Evolutionary conservation across 1,140 invertebrate species (phyloP).

Genomic region (Leptinotarsa texana): DNA sequence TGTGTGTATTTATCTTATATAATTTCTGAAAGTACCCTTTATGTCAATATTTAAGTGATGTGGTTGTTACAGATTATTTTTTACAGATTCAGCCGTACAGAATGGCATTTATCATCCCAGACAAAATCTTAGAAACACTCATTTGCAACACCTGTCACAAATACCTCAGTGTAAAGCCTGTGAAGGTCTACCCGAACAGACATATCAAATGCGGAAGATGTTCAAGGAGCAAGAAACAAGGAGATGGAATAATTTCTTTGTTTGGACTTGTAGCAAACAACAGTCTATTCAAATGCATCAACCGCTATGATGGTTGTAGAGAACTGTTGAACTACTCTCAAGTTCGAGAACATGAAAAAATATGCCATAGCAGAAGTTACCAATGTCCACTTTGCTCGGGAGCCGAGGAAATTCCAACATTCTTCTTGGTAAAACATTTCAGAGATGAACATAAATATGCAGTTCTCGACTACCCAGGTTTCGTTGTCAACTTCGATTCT

Average conservation of each 20-base stretch:
- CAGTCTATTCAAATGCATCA: constrained; percentile 7
- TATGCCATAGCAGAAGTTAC: background rate
- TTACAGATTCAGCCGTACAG: background rate
- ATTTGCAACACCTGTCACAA: constrained; percentile 5
- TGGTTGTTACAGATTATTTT: background rate
- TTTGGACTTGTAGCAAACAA: background rate
- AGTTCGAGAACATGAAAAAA: constrained; percentile 9
- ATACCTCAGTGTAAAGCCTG: constrained; percentile 7
- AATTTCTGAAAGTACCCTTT: too few species aligned
- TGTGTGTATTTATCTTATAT: too few species aligned
- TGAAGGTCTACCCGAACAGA: constrained; percentile 5
- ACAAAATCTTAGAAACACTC: constrained; percentile 2
- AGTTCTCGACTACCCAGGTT: background rate
- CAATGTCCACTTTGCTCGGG: background rate
- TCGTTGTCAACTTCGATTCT: background rate
- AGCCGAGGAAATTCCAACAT: background rate
- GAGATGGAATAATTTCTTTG: constrained; percentile 3
- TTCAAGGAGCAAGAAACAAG: background rate
- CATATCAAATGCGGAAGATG: constrained; percentile 17
- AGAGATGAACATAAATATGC: background rate
- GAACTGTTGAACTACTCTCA: background rate
- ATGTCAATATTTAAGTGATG: too few species aligned
- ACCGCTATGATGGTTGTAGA: constrained; percentile 1
- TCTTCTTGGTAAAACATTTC: background rate
- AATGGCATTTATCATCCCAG: constrained; percentile 14